Evolutionary conservation across 2,113 vertebrate species (phyloP), one percentile per base, ranked within the genome.

Genomic region (Sinocyclocheilus rhinocerous): DNA sequence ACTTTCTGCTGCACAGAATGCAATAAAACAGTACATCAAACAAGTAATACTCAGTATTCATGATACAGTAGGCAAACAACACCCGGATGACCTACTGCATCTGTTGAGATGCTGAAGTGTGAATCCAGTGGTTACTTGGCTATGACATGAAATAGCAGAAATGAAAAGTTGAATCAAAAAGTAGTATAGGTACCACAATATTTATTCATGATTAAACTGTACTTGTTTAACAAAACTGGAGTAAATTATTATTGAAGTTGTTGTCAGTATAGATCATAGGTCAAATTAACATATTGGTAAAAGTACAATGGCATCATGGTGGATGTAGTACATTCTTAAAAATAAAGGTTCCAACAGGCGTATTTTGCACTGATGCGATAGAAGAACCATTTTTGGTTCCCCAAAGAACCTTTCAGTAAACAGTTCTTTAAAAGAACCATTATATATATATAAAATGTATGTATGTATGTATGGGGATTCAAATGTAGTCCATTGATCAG

Each of bases 31-130:
- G 12, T 76, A 24, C 39, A 76, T 45, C 72, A 45, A 76, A 45
- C 22, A 76, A 24, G 72, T 45, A 72, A 18, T 72, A 39, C 42
- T 76, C 42, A 76, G 72, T 42, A 72, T 72, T 72, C 33, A 72
- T 22, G 33, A 72, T 72, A 26, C 39, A 15, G 42, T 75, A 15
- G 5, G 5, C 72, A 50, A 45, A 76, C 42, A 48, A n/a, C 42
- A 76, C 39, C 42, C 12, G 24, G 20, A 12, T 76, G 72, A 76
- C 36, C 72, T 76, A 72, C 42, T 48, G 72, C 42, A 76, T 76
- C 42, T 76, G 20, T 13, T 48, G 42, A 50, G 73, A 76, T 50
- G 24, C n/a, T 76, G 42, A 50, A 26, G 69, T 42, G 33, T 76
- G 42, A 20, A 42, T 11, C 33, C 11, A 75, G 72, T 42, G 39